These are phyloP conservation scores for Hirtodrosophila confusa DNA, from an alignment of 2,888 invertebrate species.

Conservation along the genomic window DNA sequence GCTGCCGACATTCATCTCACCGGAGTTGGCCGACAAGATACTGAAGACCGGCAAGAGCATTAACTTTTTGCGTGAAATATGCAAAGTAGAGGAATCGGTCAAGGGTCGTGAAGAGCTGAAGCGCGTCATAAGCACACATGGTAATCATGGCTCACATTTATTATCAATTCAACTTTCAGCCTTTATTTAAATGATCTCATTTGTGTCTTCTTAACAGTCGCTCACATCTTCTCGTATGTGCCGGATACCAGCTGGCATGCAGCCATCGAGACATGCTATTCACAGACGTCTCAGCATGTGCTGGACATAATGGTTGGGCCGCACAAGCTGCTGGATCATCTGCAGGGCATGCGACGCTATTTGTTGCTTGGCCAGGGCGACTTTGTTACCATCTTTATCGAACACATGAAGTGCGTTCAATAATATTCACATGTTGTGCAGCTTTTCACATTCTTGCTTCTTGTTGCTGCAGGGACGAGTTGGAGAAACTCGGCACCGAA, in stretches of 20 bases:
- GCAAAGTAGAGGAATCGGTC: slow-evolving; percentile 91
- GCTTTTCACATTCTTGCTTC: neutral
- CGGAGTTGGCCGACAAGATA: slow-evolving; percentile 92
- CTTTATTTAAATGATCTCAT: neutral
- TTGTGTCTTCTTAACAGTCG: slow-evolving; percentile 56
- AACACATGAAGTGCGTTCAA: slow-evolving; percentile 90
- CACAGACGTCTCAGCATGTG: slow-evolving; percentile 93
- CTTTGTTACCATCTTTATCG: slow-evolving; percentile 96
- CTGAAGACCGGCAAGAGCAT: slow-evolving; percentile 97
- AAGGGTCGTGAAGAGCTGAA: slow-evolving; percentile 86
- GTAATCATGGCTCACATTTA: slow-evolving; percentile 56
- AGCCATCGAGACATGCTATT: slow-evolving; percentile 93
- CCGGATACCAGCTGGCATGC: slow-evolving; percentile 91
- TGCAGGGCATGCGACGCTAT: slow-evolving; percentile 95
- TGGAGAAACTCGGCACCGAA: slow-evolving; percentile 93
- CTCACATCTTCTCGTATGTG: slow-evolving; percentile 86
- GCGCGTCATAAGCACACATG: slow-evolving; percentile 85
- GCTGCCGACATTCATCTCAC: slow-evolving; percentile 95
- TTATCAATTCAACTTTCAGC: too few relatives aligned
- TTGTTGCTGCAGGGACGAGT: slow-evolving; percentile 88
- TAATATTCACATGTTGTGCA: neutral
- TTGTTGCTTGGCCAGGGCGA: slow-evolving; percentile 97
- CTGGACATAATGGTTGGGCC: slow-evolving; percentile 93
- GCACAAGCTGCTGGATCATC: slow-evolving; percentile 95
- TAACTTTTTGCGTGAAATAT: slow-evolving; percentile 96